Evolutionary conservation across 2,797 vertebrate genomes (phyloP), one percentile per base, ranked within the genome.

Genomic region (Gallinago stenura): DNA sequence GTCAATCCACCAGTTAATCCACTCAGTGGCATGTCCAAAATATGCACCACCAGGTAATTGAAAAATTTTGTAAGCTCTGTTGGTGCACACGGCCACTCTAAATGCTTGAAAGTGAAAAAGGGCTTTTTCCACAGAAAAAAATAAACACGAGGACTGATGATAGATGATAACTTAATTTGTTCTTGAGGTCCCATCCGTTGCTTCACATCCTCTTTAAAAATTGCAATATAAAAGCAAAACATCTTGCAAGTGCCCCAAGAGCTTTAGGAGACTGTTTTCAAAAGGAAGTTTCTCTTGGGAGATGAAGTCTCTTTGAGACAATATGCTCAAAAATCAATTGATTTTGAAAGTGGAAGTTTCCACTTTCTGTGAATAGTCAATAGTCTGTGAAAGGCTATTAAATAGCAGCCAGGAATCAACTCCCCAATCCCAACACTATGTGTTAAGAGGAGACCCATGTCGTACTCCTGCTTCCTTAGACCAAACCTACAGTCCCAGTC

Each of bases 381-480:
- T 39, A 39, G 24, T 71, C 48, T 60, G 28, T 8, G 3, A 24
- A 54, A 78, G 24, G 46, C 65, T 77, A 25, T 19, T 28, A 80
- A 53, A 53, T 0, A 53, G 35, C 50, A 56, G 28, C 18, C 37
- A 87, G 77, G 71, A 92, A 58, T 8, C 10, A 18, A 15, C 9
- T n/a, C 10, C 22, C 3, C 5, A 18, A 1, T 7, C 15, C 65
- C 6, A 1, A 56, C 43, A 72, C 46, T 1, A 1, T 4, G 7
- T 62, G 31, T 76, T 70, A 30, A 64, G 51, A 58, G 41, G 45
- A 56, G 72, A 10, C 7, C 71, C 17, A 2, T 1, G 0, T 28
- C 30, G 2, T 13, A 3, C 25, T 60, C n/a, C 8, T 5, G 4
- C 41, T 78, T 57, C 54, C 66, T 61, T 43, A 70, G 31, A 71